Base-by-base conservation (phyloP, 2,113 vertebrate species). In the Rostratula benghalensis region DNA sequence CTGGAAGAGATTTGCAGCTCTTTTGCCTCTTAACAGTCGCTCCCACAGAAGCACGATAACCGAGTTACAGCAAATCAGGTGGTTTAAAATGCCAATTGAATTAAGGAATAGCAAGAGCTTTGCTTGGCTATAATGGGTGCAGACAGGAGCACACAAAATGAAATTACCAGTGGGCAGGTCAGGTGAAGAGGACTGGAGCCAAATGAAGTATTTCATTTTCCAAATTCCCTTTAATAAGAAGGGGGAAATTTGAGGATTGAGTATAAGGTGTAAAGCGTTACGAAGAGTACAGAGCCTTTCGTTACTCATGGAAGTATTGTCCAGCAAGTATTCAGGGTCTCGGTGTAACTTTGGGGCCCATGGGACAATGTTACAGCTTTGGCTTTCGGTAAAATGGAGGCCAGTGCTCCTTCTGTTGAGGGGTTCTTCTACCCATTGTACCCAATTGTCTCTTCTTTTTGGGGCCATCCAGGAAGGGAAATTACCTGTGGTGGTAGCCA, bases 211-310 rank as follows among this genome's bases (percentile, higher is more conserved):
- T 27, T 24, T 65, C 11, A 4, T 27, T 68, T 85, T 71, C 51
- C 79, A 76, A 41, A n/a, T 6, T 51, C 65, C 54, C 50, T 83
- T 81, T 39, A 77, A 48, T 61, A 48, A 76, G 35, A 54, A 10
- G 11, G 11, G 21, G 33, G 10, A 37, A 33, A 45, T 68, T 11
- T 65, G 30, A 60, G 78, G 88, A 50, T n/a, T 1, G 10, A n/a
- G 4, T 10, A 3, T 25, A 50, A 70, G 63, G 22, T 41, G 21
- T 54, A 11, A 70, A 51, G 54, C 18, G 9, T 60, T 39, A 21
- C 0, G 20, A 41, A 23, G 45, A 59, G 41, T 2, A 14, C 2
- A 1, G 71, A 77, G 16, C 65, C 41, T 3, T 2, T n/a, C 0
- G 3, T 76, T 75, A 10, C 23, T 48, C 23, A 1, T 10, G 51